Base-by-base conservation (phyloP, 2,113 vertebrate species). In the Neolamprologus variostigma region DNA sequence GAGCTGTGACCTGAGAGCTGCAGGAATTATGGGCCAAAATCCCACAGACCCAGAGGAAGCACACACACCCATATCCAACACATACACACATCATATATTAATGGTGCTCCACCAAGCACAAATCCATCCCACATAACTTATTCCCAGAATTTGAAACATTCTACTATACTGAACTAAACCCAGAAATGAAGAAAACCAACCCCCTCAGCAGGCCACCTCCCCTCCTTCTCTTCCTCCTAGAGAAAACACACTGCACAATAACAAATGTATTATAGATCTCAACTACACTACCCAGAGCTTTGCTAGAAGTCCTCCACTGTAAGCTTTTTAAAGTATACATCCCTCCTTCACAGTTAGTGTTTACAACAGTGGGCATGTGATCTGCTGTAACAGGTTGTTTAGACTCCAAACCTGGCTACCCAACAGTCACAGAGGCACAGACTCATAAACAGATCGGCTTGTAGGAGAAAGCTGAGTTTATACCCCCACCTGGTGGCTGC, bases 1-100 rank as follows among this genome's bases (percentile, higher is more conserved):
- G 87, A 95, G 94, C 94, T 90, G 94, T 96, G 96, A 97, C 96
- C 96, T 93, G 95, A 96, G 96, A 97, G 95, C 96, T 96, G 94
- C 94, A 96, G 95, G 95, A 96, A 96, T 96, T 96, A 96, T 96
- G 94, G 95, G 93, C 93, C 96, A 96, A 95, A 96, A 96, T 96
- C 96, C 96, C 96, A 96, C 95, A 95, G 94, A 96, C 96, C 95
- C 96, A 96, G 94, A 96, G 96, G 96, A 97, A 96, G 95, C 95
- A 95, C 92, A 96, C 96, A 96, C 96, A 94, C 96, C 95, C 96
- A 95, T 94, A 93, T 94, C 91, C 92, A 93, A 94, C 93, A 93
- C 92, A 96, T 90, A 94, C 92, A 93, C 93, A 95, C 92, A 94
- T 94, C 91, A 95, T 95, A 95, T 92, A 94, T 92, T 93, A 94